phyloP scores from a whole-genome alignment of 2,113 vertebrate genomes.

The Cyrtonyx montezumae region DNA sequence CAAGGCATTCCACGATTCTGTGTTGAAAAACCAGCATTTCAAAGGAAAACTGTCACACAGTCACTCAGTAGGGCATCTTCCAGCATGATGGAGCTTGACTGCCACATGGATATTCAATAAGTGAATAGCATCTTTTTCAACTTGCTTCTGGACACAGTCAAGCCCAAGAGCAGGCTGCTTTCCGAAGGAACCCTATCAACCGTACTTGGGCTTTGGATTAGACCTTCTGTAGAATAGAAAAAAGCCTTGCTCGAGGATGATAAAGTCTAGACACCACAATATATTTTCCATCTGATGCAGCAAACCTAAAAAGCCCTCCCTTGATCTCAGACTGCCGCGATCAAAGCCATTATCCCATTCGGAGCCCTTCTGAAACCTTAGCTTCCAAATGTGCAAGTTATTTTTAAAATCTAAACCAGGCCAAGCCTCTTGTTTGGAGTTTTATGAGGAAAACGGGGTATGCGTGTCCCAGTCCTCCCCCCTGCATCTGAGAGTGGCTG shows the following conservation, averaged over 20 bases:
- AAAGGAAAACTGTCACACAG: not conserved
- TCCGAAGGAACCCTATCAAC: not conserved
- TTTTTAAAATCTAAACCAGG: slow-evolving; percentile 73
- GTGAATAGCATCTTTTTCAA: not conserved
- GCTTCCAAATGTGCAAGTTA: slow-evolving; percentile 67
- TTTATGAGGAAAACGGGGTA: slow-evolving; percentile 31
- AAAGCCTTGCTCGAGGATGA: slow-evolving; percentile 9
- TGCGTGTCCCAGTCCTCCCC: not conserved
- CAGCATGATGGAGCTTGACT: rapidly evolving
- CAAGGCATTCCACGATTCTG: not conserved
- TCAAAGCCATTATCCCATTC: slow-evolving; percentile 62
- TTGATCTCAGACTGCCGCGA: slow-evolving; percentile 57
- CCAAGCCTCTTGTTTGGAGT: slow-evolving; percentile 32
- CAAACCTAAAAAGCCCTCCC: slow-evolving; percentile 40
- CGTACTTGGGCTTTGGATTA: slow-evolving; percentile 18
- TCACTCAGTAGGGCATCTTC: not conserved
- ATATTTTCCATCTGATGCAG: slow-evolving; percentile 65
- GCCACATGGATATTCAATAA: rapidly evolving
- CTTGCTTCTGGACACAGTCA: not conserved
- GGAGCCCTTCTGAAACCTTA: slow-evolving; percentile 60
- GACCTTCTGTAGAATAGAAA: not conserved
- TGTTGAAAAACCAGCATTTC: not conserved
- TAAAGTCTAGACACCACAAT: slow-evolving; percentile 62
- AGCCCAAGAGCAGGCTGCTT: not conserved
- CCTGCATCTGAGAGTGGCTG: not conserved